phyloP scores from a whole-genome alignment of 1,140 invertebrate species.

The Sminthurides bifidus region DNA sequence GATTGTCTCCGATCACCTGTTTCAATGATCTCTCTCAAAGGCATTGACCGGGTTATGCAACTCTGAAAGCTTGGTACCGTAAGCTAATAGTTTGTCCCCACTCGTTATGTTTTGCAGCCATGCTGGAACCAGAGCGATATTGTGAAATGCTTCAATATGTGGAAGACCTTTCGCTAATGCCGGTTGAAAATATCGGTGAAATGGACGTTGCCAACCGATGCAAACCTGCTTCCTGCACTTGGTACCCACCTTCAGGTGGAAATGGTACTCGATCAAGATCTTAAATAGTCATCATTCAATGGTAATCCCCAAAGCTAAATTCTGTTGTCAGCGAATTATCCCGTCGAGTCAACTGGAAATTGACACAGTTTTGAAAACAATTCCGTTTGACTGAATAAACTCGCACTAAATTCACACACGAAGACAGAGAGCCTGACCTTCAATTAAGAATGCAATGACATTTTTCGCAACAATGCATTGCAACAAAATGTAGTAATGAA shows the following conservation, averaged over 20 bases:
- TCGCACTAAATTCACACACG: too few species aligned
- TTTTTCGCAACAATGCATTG: too few species aligned
- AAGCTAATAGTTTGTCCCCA: neutral
- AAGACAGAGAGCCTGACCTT: too few species aligned
- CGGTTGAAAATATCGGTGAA: neutral
- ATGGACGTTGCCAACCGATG: conserved; percentile 4
- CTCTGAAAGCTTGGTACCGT: neutral
- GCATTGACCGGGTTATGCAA: neutral
- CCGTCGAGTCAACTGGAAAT: too few species aligned
- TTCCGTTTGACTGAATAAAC: too few species aligned
- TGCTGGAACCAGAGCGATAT: conserved; percentile 5
- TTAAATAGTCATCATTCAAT: too few species aligned
- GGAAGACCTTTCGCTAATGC: conserved; percentile 1
- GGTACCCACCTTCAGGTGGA: neutral
- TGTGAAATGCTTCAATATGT: conserved; percentile 12
- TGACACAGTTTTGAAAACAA: too few species aligned
- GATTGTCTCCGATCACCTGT: neutral
- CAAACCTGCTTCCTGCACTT: neutral
- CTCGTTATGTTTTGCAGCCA: conserved; percentile 5
- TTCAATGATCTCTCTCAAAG: neutral
- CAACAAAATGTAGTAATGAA: too few species aligned
- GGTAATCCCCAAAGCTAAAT: too few species aligned
- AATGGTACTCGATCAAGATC: too few species aligned
- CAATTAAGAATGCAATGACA: too few species aligned
- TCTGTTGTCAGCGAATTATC: too few species aligned